Conservation (phyloP, 1,140 invertebrate genomes). For the Venturia canescens region DNA sequence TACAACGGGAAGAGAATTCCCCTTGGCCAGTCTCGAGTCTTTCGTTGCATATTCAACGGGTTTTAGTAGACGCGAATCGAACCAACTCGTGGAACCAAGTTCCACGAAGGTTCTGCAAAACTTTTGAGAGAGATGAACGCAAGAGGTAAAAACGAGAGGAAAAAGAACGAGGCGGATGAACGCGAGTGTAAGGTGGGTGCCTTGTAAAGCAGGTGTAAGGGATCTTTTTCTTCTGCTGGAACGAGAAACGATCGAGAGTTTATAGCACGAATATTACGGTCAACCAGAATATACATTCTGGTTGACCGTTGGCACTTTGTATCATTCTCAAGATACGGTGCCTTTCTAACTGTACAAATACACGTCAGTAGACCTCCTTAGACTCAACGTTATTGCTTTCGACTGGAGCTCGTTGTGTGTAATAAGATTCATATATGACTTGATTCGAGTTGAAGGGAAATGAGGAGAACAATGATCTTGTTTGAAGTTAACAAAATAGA, state of each 20-base stretch:
- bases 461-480: too few species aligned
- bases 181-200: conserved; percentile 56
- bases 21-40: background rate
- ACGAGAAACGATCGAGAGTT: conserved; percentile 40
- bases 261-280: conserved; percentile 23
- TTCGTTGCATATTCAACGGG: conserved; percentile 60
- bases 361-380: conserved; percentile 67
- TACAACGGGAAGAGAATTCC: background rate
- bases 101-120: conserved; percentile 38
- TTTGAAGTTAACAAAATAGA: too few species aligned
- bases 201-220: conserved; percentile 70
- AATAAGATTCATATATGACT: background rate
- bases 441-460: too few species aligned
- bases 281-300: conserved; percentile 7
- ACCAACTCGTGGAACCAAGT: background rate
- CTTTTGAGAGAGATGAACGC: conserved; percentile 24
- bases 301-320: conserved; percentile 35
- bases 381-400: conserved; percentile 59
- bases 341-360: conserved; percentile 48
- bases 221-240: conserved; percentile 52
- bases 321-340: conserved; percentile 49
- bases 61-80: conserved; percentile 10
- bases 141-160: conserved; percentile 39
- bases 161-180: conserved; percentile 37
- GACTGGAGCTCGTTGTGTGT: conserved; percentile 50